A percentile compares a stretch with the other conserved stretches of the same genome.
Conservation (phyloP, 2,888 invertebrate genomes). For the Magallana nippona region DNA sequence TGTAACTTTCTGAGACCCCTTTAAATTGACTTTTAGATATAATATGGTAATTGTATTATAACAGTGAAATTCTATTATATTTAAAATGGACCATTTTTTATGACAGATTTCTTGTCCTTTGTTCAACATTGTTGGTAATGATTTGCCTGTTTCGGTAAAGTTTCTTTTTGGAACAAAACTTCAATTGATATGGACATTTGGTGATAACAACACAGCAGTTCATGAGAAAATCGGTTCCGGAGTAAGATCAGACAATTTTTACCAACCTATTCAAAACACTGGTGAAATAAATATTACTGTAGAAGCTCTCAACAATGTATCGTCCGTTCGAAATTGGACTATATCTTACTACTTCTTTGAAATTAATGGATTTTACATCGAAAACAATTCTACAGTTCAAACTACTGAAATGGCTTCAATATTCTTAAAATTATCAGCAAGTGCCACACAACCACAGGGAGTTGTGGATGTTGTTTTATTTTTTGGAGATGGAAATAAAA, state of each 20-base stretch:
- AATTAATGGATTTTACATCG: constrained; percentile 1
- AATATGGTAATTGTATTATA: too few relatives aligned
- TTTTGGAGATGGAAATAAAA: constrained; percentile 23
- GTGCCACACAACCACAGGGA: neutral
- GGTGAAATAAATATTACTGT: constrained; percentile 17
- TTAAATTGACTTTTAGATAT: too few relatives aligned
- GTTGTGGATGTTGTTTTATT: neutral
- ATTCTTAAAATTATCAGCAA: neutral
- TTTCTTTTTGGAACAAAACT: neutral
- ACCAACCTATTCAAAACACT: neutral
- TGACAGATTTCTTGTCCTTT: neutral
- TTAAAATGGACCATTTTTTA: neutral
- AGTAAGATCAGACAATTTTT: neutral
- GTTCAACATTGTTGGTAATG: constrained; percentile 8
- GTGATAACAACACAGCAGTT: neutral
- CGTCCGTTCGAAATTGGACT: neutral
- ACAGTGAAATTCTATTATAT: too few relatives aligned
- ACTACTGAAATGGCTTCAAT: constrained; percentile 16
- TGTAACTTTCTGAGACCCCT: too few relatives aligned
- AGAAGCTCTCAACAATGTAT: neutral
- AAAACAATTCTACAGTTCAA: neutral
- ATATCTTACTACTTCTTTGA: neutral
- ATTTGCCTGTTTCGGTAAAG: neutral
- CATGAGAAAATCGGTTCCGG: neutral
- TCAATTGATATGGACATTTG: neutral